phyloP scores from a whole-genome alignment of 2,113 vertebrate species.

The Mus musculus region GRCm39 chr3:154428501-154429000 shows the following conservation, averaged over 20 bases:
- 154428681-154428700: neutral
- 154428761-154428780: neutral
- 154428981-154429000: neutral
- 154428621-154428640: neutral
- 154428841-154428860: too few species aligned
- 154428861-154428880: neutral
- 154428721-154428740: neutral
- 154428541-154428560: neutral
- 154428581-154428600: neutral
- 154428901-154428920: neutral
- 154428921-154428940: neutral
- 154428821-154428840: neutral
- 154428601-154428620: neutral
- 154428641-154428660: neutral
- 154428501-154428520: neutral
- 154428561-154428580: neutral
- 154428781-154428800: neutral
- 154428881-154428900: neutral
- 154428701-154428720: neutral
- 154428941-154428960: neutral
- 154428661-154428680: neutral
- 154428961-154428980: neutral
- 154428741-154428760: neutral
- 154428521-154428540: neutral
- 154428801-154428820: neutral